Conservation (phyloP, 1,140 invertebrate species). For the Drosophila funebris region DNA sequence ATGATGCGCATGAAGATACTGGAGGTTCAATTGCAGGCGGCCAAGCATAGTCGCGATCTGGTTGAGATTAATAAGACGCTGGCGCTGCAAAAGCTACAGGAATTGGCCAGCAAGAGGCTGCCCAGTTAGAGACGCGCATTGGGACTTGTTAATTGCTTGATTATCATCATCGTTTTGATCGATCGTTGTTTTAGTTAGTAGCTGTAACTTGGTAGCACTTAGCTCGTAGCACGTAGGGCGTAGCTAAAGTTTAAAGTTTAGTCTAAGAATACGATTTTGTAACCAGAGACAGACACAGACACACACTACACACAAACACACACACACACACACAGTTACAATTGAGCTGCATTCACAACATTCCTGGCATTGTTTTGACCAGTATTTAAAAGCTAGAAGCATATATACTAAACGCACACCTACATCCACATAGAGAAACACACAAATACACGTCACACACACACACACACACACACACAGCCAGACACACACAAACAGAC, state of each 20-base stretch:
- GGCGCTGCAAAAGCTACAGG: conserved; percentile 79
- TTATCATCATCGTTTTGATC: conserved; percentile 34
- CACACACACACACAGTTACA: conserved; percentile 29
- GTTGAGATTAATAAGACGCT: conserved; percentile 83
- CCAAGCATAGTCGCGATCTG: conserved; percentile 81
- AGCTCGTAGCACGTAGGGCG: conserved; percentile 41
- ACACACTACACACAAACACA: conserved; percentile 20
- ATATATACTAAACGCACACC: conserved; percentile 23
- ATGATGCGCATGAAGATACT: conserved; percentile 83
- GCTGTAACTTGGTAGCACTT: conserved; percentile 43
- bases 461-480: conserved; percentile 1
- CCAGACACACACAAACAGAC: conserved; percentile 17
- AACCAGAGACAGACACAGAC: conserved; percentile 39
- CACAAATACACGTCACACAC: conserved; percentile 15
- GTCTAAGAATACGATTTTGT: conserved; percentile 29
- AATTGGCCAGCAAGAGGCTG: conserved; percentile 75
- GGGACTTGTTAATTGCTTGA: conserved; percentile 15
- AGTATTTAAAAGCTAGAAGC: conserved; percentile 80
- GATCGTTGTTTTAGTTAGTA: conserved; percentile 69
- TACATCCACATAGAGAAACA: conserved; percentile 12
- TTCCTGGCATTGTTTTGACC: conserved; percentile 79
- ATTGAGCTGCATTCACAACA: conserved; percentile 67
- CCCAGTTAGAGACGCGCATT: conserved; percentile 60
- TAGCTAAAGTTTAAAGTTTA: conserved; percentile 62
- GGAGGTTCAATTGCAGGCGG: conserved; percentile 81